These are phyloP conservation scores for Chrysopilus asiliformis DNA, from an alignment of 2,888 invertebrate species.

Conservation along the genomic window DNA sequence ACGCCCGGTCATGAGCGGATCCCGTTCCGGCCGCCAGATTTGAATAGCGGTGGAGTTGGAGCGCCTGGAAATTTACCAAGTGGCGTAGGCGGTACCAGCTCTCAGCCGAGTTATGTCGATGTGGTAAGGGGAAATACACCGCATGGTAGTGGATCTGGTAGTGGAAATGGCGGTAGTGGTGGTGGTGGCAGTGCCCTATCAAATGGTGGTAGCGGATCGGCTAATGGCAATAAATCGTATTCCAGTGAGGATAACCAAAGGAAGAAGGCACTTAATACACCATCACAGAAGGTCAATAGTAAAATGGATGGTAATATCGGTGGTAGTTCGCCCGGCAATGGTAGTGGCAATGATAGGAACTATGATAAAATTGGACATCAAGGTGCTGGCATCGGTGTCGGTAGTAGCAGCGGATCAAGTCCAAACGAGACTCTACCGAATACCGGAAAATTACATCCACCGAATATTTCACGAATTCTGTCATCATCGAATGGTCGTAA, in stretches of 20 bases:
- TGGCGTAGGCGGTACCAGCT: background rate
- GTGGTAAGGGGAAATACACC: too few relatives aligned
- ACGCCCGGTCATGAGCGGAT: conserved; percentile 73
- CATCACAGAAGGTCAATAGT: conserved; percentile 47
- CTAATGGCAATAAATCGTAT: background rate
- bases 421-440: conserved; percentile 21
- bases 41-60: conserved; percentile 16
- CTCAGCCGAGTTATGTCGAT: background rate
- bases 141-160: too few relatives aligned
- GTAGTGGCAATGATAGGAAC: background rate
- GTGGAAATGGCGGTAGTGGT: conserved; percentile 2
- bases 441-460: too few relatives aligned
- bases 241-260: conserved; percentile 13
- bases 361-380: conserved; percentile 1
- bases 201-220: too few relatives aligned
- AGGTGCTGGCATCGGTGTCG: conserved; percentile 29
- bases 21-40: conserved; percentile 55
- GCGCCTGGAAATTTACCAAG: background rate
- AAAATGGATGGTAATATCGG: conserved; percentile 18
- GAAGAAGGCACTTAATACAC: conserved; percentile 62
- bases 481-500: conserved; percentile 76
- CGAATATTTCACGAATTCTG: conserved; percentile 71
- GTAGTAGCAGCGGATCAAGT: conserved; percentile 32
- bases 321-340: conserved; percentile 5
- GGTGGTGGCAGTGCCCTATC: too few relatives aligned